Evolutionary conservation across 2,888 invertebrate species (phyloP).

Genomic region (Chalcosyrphus nemorum): DNA sequence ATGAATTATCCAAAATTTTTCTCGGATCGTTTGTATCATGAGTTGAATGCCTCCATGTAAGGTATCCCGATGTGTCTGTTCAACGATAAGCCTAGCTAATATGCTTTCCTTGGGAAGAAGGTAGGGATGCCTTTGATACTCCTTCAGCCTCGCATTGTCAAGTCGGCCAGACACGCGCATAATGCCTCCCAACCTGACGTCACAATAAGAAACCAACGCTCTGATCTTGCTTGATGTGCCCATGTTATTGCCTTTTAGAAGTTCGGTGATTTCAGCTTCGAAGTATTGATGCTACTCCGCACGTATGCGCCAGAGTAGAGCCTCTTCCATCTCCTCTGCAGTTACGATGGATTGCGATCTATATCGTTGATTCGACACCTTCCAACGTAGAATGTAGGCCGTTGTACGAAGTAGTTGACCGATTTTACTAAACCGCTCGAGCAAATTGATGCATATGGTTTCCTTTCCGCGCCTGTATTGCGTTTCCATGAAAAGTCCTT

Average conservation of each 20-base stretch:
- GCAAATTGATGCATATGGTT: no score
- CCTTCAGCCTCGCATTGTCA: background rate
- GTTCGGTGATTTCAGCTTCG: slow-evolving; percentile 10
- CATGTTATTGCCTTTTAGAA: slow-evolving; percentile 7
- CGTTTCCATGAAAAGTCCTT: no score
- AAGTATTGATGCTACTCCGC: slow-evolving; percentile 23
- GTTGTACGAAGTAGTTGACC: no score
- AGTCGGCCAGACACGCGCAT: slow-evolving; percentile 1
- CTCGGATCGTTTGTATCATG: slow-evolving; percentile 21
- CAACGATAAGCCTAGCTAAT: slow-evolving; percentile 15
- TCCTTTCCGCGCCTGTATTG: no score
- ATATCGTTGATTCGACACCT: no score
- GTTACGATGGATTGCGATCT: no score
- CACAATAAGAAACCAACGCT: slow-evolving; percentile 5
- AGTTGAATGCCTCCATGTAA: slow-evolving; percentile 17
- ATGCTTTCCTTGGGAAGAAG: slow-evolving; percentile 6
- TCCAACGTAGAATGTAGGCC: no score
- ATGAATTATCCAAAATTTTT: slow-evolving; percentile 39
- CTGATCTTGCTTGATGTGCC: slow-evolving; percentile 4
- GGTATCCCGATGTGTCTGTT: background rate
- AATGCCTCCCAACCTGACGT: background rate
- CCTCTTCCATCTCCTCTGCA: slow-evolving; percentile 25
- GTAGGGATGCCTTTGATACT: slow-evolving; percentile 12
- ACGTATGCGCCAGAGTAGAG: slow-evolving; percentile 19
- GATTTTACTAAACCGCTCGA: no score